phyloP scores from a whole-genome alignment of 2,888 invertebrate species.

The Dicroscelio sp. region DNA sequence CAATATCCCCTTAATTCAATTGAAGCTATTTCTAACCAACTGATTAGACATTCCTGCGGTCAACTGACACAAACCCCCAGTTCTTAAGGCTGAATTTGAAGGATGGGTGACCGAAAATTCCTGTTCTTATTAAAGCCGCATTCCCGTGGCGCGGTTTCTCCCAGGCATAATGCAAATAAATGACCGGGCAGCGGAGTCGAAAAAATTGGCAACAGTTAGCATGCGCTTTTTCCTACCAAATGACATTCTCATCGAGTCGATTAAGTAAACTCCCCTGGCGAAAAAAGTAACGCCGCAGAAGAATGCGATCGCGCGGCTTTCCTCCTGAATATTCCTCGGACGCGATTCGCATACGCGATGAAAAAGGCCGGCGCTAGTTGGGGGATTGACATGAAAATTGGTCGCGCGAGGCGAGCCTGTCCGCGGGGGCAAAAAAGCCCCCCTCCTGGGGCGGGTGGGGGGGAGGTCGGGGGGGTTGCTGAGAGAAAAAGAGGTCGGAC shows the following conservation, averaged over 20 bases:
- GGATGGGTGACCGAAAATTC: slow-evolving; percentile 68
- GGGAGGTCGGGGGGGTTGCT: too few relatives aligned
- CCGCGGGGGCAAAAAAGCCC: background rate
- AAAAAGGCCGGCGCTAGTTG: slow-evolving; percentile 75
- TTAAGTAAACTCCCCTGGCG: slow-evolving; percentile 49
- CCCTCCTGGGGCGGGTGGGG: too few relatives aligned
- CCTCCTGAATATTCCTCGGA: slow-evolving; percentile 66
- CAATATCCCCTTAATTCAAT: too few relatives aligned
- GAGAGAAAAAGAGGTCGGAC: too few relatives aligned
- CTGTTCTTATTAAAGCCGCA: slow-evolving; percentile 71
- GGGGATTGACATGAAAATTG: slow-evolving; percentile 80
- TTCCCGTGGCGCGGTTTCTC: slow-evolving; percentile 71
- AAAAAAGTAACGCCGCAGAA: slow-evolving; percentile 60
- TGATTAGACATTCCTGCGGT: slow-evolving; percentile 34
- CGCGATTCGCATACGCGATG: slow-evolving; percentile 60
- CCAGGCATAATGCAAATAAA: slow-evolving; percentile 75
- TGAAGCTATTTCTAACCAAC: too few relatives aligned
- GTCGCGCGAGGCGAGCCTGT: slow-evolving; percentile 16
- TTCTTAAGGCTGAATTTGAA: slow-evolving; percentile 49
- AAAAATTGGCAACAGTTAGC: slow-evolving; percentile 66
- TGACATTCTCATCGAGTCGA: slow-evolving; percentile 77
- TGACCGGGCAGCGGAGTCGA: slow-evolving; percentile 46
- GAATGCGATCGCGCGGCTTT: slow-evolving; percentile 76
- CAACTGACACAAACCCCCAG: background rate
- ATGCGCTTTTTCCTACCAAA: slow-evolving; percentile 65